phyloP scores from a whole-genome alignment of 2,888 invertebrate genomes.

The Cosmorhoe ocellata region DNA sequence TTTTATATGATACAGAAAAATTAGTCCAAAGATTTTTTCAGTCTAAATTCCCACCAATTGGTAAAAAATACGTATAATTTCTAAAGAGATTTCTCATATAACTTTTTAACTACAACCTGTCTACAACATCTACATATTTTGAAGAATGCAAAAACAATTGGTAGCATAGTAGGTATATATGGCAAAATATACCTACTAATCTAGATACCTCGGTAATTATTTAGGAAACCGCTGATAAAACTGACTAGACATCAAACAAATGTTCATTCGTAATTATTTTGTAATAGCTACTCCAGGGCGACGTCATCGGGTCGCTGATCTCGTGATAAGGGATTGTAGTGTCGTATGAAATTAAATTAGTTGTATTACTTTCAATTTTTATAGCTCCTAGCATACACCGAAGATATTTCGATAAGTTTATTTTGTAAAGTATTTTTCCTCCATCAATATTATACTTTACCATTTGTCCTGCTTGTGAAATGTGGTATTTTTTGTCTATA shows the following conservation, averaged over 20 bases:
- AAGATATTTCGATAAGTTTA: slow-evolving; percentile 83
- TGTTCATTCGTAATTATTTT: slow-evolving; percentile 32
- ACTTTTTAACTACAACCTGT: slow-evolving; percentile 34
- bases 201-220: too few species aligned
- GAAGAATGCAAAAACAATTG: neutral
- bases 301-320: slow-evolving; percentile 77
- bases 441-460: slow-evolving; percentile 78
- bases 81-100: slow-evolving; percentile 59
- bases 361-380: slow-evolving; percentile 83
- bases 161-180: too few species aligned
- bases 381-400: slow-evolving; percentile 83
- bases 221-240: too few species aligned
- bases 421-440: slow-evolving; percentile 81
- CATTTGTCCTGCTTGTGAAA: slow-evolving; percentile 49
- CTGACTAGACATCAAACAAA: slow-evolving; percentile 35
- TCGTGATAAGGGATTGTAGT: slow-evolving; percentile 82
- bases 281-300: slow-evolving; percentile 60
- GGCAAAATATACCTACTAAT: too few species aligned
- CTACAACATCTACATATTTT: too few species aligned
- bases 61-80: slow-evolving; percentile 59
- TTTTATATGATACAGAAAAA: slow-evolving; percentile 59
- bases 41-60: slow-evolving; percentile 76
- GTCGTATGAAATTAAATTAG: slow-evolving; percentile 82
- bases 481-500: slow-evolving; percentile 41
- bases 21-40: slow-evolving; percentile 76